Conservation (phyloP, 2,888 invertebrate species). For the Macrosiphum euphorbiae region DNA sequence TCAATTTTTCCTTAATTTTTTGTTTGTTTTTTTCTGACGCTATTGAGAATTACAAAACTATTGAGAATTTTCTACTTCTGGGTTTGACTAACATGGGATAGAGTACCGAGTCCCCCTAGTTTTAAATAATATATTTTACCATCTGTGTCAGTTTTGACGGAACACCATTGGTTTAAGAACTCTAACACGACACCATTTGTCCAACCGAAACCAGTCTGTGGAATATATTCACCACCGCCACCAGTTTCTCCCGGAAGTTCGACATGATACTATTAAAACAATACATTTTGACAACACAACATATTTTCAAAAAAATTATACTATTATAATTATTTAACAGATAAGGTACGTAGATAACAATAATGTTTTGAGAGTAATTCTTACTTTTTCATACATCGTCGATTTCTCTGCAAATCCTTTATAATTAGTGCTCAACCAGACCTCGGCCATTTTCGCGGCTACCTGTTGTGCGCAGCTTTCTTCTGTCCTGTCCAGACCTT, state of each 20-base stretch:
- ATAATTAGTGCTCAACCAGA: constrained; percentile 78
- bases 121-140: neutral
- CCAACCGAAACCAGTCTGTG: constrained; percentile 85
- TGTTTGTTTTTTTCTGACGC: too few species aligned
- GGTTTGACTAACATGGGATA: neutral
- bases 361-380: neutral
- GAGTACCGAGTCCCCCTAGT: neutral
- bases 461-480: constrained; percentile 73
- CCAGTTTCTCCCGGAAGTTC: constrained; percentile 78
- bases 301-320: too few species aligned
- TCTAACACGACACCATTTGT: constrained; percentile 81
- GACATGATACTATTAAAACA: constrained; percentile 75
- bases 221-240: constrained; percentile 83
- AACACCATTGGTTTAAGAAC: constrained; percentile 74
- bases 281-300: neutral
- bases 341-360: too few species aligned
- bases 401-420: constrained; percentile 72
- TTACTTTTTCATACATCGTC: constrained; percentile 66
- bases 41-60: too few species aligned
- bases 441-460: constrained; percentile 77
- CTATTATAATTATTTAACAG: too few species aligned
- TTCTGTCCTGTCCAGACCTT: constrained; percentile 76
- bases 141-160: neutral
- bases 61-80: too few species aligned
- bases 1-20: too few species aligned